Evolutionary conservation across 2,797 vertebrate species (phyloP).

Genomic region (Parauchenoglanis ngamensis): DNA sequence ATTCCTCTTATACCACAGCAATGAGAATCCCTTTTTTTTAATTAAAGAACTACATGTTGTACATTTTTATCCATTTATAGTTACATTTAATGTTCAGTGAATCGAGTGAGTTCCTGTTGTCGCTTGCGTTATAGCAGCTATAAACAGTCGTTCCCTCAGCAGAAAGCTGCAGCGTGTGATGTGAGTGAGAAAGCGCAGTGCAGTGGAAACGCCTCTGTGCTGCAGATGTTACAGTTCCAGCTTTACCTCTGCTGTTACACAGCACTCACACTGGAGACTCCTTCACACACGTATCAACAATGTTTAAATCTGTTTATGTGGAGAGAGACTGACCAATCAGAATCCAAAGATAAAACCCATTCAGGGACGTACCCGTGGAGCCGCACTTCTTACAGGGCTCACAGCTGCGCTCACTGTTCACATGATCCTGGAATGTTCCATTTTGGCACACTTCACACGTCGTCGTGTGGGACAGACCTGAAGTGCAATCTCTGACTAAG

Average conservation of each 20-base stretch:
- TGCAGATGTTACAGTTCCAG: too few relatives aligned
- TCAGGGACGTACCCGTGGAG: constrained; percentile 47
- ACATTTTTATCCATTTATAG: neutral
- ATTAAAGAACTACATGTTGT: neutral
- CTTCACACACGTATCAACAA: neutral
- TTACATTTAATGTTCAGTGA: neutral
- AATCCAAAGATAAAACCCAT: neutral
- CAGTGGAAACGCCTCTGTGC: too few relatives aligned
- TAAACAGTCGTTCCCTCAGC: neutral
- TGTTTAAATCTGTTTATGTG: neutral
- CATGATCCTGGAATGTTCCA: neutral
- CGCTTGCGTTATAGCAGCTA: neutral
- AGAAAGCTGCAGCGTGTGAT: too few relatives aligned
- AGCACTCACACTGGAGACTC: neutral
- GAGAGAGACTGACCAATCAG: neutral
- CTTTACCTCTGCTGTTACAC: too few relatives aligned
- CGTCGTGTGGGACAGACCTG: accelerated
- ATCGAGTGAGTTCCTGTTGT: too few relatives aligned
- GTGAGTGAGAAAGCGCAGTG: too few relatives aligned
- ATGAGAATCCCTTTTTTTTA: too few relatives aligned
- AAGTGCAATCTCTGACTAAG: constrained; percentile 28
- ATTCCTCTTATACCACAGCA: too few relatives aligned
- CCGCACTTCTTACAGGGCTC: constrained; percentile 62
- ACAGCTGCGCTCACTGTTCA: accelerated
- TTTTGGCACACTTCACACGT: neutral